Conservation (phyloP, 2,888 invertebrate species). For the Drosophila subsilvestris region DNA sequence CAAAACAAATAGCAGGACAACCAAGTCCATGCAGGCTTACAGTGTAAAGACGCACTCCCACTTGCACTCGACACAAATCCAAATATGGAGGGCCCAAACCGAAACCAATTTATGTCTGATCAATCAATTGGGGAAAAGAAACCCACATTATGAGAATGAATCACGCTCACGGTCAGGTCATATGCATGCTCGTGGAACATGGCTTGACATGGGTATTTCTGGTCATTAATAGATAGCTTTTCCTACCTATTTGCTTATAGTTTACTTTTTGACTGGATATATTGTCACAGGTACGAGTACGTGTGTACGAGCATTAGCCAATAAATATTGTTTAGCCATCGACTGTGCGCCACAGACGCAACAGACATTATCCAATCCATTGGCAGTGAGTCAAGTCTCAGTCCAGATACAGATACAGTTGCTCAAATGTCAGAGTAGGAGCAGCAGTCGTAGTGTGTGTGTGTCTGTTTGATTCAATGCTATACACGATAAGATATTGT, state of each 20-base stretch:
- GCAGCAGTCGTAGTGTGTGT: background rate
- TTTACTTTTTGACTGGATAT: background rate
- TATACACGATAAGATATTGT: conserved; percentile 65
- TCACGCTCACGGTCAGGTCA: background rate
- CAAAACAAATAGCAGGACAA: too few species aligned
- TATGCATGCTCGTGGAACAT: background rate
- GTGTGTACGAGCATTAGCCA: background rate
- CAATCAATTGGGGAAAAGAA: background rate
- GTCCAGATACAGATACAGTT: background rate
- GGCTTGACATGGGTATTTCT: background rate
- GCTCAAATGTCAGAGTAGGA: background rate
- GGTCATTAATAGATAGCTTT: background rate
- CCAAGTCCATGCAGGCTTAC: too few species aligned
- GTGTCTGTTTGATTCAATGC: conserved; percentile 60
- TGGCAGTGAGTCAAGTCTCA: background rate
- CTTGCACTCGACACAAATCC: background rate
- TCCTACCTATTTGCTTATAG: background rate
- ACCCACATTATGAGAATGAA: background rate
- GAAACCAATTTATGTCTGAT: background rate
- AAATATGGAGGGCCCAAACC: background rate
- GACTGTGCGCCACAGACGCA: background rate
- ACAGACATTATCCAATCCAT: background rate
- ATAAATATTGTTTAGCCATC: background rate
- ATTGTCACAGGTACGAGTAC: too few species aligned
- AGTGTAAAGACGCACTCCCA: too few species aligned